These are phyloP conservation scores for Oryzias celebensis DNA, from an alignment of 2,113 vertebrate genomes.

Conservation along the genomic window DNA sequence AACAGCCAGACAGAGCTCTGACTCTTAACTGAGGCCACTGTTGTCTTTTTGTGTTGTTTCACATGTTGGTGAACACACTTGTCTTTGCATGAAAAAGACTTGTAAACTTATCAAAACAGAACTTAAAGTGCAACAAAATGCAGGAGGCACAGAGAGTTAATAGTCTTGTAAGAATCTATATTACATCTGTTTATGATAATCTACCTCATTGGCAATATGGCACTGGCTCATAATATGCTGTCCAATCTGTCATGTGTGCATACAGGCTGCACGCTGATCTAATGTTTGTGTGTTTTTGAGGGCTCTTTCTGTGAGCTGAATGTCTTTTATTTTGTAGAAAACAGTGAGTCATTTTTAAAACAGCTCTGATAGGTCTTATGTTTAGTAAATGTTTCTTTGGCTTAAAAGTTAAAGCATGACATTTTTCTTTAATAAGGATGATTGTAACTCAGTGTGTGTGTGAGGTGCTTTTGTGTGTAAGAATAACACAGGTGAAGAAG, in stretches of 20 bases:
- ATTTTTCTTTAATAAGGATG: conserved; percentile 6
- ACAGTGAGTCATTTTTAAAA: conserved; percentile 20
- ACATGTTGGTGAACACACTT: conserved; percentile 20
- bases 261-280: conserved; percentile 6
- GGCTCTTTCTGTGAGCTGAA: background rate
- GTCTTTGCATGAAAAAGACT: conserved; percentile 3
- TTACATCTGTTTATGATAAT: conserved; percentile 9
- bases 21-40: conserved; percentile 25
- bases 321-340: conserved; percentile 17
- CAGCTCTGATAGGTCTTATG: conserved; percentile 17
- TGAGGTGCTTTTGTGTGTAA: background rate
- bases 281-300: conserved; percentile 19
- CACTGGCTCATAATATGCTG: background rate
- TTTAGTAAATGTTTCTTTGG: conserved; percentile 39
- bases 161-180: conserved; percentile 10
- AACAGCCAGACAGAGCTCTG: conserved; percentile 34
- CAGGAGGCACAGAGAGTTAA: background rate
- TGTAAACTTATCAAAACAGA: conserved; percentile 19
- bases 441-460: background rate
- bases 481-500: too few species aligned
- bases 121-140: conserved; percentile 4
- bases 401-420: conserved; percentile 19
- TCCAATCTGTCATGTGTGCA: conserved; percentile 1
- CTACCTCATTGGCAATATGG: conserved; percentile 8
- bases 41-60: conserved; percentile 49